phyloP scores from a whole-genome alignment of 2,797 vertebrate species.

The Parauchenoglanis punctatus region DNA sequence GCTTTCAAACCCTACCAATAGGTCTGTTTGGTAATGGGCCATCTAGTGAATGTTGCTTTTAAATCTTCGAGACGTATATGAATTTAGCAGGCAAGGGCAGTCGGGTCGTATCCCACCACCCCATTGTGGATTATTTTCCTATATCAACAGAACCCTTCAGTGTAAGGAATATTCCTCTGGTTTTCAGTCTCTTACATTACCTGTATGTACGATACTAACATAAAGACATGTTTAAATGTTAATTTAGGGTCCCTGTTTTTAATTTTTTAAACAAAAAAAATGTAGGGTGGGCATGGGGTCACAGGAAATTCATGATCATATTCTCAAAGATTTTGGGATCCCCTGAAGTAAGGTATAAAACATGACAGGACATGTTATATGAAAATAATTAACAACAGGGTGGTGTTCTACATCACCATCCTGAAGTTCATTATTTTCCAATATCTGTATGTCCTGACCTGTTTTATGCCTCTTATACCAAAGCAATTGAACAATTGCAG shows the following conservation, averaged over 20 bases:
- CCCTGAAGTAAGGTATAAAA: neutral
- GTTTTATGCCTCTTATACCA: too few relatives aligned
- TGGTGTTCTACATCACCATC: too few relatives aligned
- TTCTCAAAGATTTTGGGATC: too few relatives aligned
- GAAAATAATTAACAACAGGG: neutral
- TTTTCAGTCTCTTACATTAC: neutral
- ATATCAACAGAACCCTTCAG: neutral
- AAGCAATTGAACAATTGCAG: too few relatives aligned
- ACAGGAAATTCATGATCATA: neutral
- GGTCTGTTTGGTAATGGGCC: neutral
- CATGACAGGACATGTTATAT: neutral
- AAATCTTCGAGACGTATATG: neutral
- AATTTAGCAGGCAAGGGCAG: too few relatives aligned
- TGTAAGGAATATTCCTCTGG: neutral
- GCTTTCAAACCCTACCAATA: neutral
- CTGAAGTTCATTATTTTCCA: neutral
- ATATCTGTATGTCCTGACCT: neutral
- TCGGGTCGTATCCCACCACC: neutral
- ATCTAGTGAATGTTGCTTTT: neutral
- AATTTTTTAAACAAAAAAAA: neutral
- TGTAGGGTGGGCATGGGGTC: neutral
- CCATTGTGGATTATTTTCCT: neutral
- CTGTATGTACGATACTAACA: neutral
- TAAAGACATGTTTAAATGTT: neutral
- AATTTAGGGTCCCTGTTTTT: too few relatives aligned